These are phyloP conservation scores for Leptosomus discolor DNA, from an alignment of 2,113 vertebrate species.

Conservation along the genomic window DNA sequence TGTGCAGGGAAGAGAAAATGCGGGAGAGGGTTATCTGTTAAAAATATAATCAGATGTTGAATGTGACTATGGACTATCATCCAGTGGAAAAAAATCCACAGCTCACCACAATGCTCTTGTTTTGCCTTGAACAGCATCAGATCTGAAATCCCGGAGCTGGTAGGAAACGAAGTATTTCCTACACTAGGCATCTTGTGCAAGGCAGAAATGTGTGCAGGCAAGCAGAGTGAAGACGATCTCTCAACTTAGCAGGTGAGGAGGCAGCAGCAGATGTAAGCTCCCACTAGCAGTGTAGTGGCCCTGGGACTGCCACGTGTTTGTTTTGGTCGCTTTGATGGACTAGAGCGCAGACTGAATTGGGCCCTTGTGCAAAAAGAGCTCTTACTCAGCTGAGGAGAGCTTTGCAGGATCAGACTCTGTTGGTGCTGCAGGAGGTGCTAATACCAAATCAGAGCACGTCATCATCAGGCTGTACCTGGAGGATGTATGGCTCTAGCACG, in stretches of 20 bases:
- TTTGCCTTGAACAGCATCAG: neutral
- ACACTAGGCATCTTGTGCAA: neutral
- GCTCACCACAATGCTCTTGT: neutral
- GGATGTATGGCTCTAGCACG: neutral
- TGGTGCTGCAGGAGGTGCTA: neutral
- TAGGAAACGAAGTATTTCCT: neutral
- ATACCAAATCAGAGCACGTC: neutral
- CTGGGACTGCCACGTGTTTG: neutral
- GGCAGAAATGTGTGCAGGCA: neutral
- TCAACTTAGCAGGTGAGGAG: neutral
- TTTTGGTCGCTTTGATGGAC: neutral
- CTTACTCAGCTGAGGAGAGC: neutral
- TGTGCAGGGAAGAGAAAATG: neutral
- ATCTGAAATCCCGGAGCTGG: neutral
- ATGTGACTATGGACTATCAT: neutral
- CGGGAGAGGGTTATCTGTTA: neutral
- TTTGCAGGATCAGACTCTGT: neutral
- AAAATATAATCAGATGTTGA: neutral
- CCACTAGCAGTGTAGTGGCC: rapidly evolving
- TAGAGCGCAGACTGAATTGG: neutral
- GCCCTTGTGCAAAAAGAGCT: neutral
- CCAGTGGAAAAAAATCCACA: neutral
- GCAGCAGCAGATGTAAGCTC: neutral
- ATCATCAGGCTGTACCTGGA: neutral
- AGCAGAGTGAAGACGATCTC: neutral